Base-by-base conservation (phyloP, 2,888 invertebrate genomes). In the Pristionchus mayeri region DNA sequence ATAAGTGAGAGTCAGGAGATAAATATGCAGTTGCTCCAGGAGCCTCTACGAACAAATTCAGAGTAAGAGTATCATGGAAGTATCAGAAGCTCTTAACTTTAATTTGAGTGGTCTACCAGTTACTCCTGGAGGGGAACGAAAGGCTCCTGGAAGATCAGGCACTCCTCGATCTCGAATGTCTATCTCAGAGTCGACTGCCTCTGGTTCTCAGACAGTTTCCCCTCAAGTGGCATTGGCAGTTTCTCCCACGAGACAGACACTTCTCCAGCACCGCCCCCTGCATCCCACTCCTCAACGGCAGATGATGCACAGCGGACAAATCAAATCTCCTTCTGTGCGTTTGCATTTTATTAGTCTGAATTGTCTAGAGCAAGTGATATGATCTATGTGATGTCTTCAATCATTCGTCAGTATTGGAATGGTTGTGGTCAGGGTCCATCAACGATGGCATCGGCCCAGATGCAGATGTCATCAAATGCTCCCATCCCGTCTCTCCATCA, bases 1-100 rank as follows among this genome's bases (percentile, higher is more conserved):
- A 13, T n/a, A 34, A 80, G 80, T 21, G 80, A 80, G 37, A 80
- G 80, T 57, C 80, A 80, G 9, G 80, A 78, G 9, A 78, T 40
- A 24, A 21, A 54, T 37, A 37, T 30, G 16, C 21, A 16, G 11
- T 3, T 78, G 2, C 27, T 80, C 50, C 27, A 50, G 2, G 57
- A 57, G 18, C 57, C 52, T 27, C 24, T 80, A 2, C 54, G 37
- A 21, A 80, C 24, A 9, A 54, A 80, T 24, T 7, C 54, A 2
- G 80, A 52, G 80, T 80, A 80, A 57, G 24, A 21, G 11, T 18
- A 1, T 54, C 21, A 7, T 54, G 7, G n/a, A 54, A 54, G 3
- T 16, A n/a, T n/a, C 24, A 7, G 30, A 63, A 63, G 34, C 13
- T 63, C 13, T 16, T 7, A 63, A 40, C 16, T 52, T 3, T 78